Evolutionary conservation across 2,888 invertebrate species (phyloP), one percentile per base, ranked within the genome.

Genomic region (Papilio demoleus): DNA sequence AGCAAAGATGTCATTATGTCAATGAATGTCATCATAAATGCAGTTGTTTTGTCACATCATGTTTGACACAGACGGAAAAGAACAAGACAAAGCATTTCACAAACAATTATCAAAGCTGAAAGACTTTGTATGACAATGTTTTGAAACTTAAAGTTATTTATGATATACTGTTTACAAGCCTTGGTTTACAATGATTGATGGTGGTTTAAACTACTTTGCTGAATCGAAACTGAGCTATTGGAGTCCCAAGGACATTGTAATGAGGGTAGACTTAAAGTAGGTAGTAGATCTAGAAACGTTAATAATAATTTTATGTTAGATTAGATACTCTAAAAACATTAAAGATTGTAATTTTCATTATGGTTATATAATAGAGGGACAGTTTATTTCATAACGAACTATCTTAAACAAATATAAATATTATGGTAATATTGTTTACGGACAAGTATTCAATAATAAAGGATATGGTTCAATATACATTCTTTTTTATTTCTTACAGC

Each of bases 141-240:
- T 56, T 56, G 31, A 56, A 56, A 31, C 17, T n/a, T n/a, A 53
- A 53, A 31, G n/a, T 53, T 53, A 31, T 31, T 56, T 56, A 56
- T 31, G 27, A 27, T n/a, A 19, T 19, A 45, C 9, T n/a, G 53
- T 56, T 56, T 56, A 56, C 53, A 31, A 31, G n/a, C 31, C n/a
- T 27, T 17, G 53, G n/a, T 31, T 56, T 56, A 31, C 9, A 56
- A 56, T 56, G 53, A 56, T 56, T 56, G 53, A 56, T 56, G 53
- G 53, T 31, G 9, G 31, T n/a, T 24, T 50, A 24, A 56, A 56
- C 53, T 31, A 31, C 53, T 56, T 31, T 11, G 17, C 53, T 0
- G 27, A 56, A 56, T 56, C 9, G 17, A 56, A 31, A 56, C 53
- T 31, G 31, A 56, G 31, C n/a, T 31, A 31, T 53, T 53, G 31